A percentile compares a stretch with the other conserved stretches of the same genome.
These are phyloP conservation scores for Oreonectes daqikongensis DNA, from an alignment of 2,797 vertebrate genomes.

Conservation along the genomic window DNA sequence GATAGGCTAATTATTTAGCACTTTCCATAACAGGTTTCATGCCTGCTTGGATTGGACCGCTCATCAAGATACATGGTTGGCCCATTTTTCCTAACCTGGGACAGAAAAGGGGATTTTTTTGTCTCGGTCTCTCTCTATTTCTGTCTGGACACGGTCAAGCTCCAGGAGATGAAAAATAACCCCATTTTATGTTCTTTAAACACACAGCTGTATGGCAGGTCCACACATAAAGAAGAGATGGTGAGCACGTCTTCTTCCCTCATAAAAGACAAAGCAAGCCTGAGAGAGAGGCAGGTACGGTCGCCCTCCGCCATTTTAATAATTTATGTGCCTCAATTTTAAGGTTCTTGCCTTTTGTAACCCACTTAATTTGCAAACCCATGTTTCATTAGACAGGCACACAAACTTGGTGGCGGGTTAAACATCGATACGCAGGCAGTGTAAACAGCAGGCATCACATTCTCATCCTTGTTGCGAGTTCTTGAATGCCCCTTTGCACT, in stretches of 20 bases:
- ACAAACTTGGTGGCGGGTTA: constrained; percentile 11
- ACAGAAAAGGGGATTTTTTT: constrained; percentile 47
- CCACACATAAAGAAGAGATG: constrained; percentile 44
- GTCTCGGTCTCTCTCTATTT: background rate
- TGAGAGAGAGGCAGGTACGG: constrained; percentile 1
- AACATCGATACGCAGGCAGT: background rate
- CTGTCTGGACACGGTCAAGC: constrained; percentile 1
- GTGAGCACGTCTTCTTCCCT: background rate
- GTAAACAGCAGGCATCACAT: constrained; percentile 21
- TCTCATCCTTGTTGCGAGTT: constrained; percentile 14
- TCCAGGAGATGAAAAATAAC: constrained; percentile 42
- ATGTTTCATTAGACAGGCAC: constrained; percentile 27
- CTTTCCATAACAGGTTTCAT: constrained; percentile 34
- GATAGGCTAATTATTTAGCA: constrained; percentile 66
- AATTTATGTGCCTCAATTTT: constrained; percentile 37
- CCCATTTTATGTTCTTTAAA: constrained; percentile 36
- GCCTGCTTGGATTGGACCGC: constrained; percentile 25
- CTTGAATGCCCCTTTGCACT: constrained; percentile 18
- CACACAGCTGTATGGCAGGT: constrained; percentile 25
- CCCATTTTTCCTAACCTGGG: constrained; percentile 20
- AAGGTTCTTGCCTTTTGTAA: constrained; percentile 27
- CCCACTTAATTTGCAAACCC: constrained; percentile 33
- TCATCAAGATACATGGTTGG: constrained; percentile 30
- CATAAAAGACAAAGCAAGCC: constrained; percentile 33
- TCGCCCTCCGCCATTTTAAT: constrained; percentile 32